Base-by-base conservation (phyloP, 2,888 invertebrate species). In the Lydus trimaculatus region DNA sequence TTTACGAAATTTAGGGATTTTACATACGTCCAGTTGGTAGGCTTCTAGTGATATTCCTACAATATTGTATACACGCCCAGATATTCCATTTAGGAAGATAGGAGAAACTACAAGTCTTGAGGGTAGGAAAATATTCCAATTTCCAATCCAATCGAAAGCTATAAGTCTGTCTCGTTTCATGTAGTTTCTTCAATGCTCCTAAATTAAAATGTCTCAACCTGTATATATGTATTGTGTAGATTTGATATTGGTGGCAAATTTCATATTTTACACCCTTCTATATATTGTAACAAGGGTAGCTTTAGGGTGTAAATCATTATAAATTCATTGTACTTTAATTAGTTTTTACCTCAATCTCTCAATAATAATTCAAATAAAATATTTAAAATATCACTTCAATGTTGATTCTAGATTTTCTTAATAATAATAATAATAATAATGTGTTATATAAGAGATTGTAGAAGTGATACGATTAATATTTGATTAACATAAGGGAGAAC, bases 271-370 rank as follows among this genome's bases (percentile, higher is more conserved):
- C 5, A 36, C 13, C 13, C 36, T 13, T 13, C 36, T 15, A 13
- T 8, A 36, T n/a, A 13, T 36, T 36, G n/a, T 36, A 36, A 36
- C 36, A 36, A 36, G 36, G 36, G 36, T 36, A 36, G 13, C 13
- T 36, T 13, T 15, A 1, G 13, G 7, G 43, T 36, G 0, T 48
- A 20, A 48, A 48, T 11, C 48, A 48, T 48, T 48, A 48, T 20
- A 48, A 48, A 48, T 48, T 48, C 48, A 48, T 48, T 48, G 20
- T 20, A 48, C 20, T 48, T 48, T 48, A 48, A 48, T 48, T 48
- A 48, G 48, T 48, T 48, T 48, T 20, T 20, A 20, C 48, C 8
- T 48, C 48, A 48, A 48, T 48, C 48, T 48, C 7, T 3, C 20
- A 48, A 48, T 11, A 48, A 20, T 9, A 31, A 31, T 31, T 48